Percentiles rank a stretch among this genome's conserved stretches.
phyloP scores from a whole-genome alignment of 2,113 vertebrate genomes.

The Xenus cinereus region DNA sequence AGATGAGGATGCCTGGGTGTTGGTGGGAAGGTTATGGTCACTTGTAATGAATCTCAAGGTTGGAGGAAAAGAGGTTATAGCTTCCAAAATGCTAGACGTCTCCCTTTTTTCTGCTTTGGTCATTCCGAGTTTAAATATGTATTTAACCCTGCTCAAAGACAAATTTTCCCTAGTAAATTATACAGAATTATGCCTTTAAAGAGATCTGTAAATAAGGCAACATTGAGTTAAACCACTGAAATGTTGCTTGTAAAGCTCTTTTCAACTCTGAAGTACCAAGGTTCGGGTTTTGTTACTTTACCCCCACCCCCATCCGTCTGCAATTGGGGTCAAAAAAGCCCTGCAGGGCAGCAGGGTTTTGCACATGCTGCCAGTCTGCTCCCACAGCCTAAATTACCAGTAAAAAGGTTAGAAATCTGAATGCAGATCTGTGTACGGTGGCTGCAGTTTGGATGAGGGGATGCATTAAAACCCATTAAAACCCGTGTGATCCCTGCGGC shows the following conservation, averaged over 20 bases:
- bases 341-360: not conserved
- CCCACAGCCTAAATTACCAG: not conserved
- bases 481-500: not conserved
- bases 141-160: not conserved
- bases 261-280: not conserved
- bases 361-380: not conserved
- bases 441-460: not conserved
- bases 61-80: not conserved
- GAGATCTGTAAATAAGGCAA: not conserved
- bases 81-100: not conserved
- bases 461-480: conserved; percentile 18
- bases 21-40: not conserved
- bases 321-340: not conserved
- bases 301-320: not conserved
- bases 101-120: not conserved
- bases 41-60: not conserved
- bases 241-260: not conserved
- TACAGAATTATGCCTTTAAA: not conserved
- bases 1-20: not conserved
- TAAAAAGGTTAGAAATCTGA: not conserved
- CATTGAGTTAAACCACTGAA: not conserved
- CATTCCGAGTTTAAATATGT: not conserved
- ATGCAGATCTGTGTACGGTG: not conserved
- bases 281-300: not conserved
- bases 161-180: not conserved